phyloP scores from a whole-genome alignment of 1,140 invertebrate genomes.

The Thalassaphorura encarpata region DNA sequence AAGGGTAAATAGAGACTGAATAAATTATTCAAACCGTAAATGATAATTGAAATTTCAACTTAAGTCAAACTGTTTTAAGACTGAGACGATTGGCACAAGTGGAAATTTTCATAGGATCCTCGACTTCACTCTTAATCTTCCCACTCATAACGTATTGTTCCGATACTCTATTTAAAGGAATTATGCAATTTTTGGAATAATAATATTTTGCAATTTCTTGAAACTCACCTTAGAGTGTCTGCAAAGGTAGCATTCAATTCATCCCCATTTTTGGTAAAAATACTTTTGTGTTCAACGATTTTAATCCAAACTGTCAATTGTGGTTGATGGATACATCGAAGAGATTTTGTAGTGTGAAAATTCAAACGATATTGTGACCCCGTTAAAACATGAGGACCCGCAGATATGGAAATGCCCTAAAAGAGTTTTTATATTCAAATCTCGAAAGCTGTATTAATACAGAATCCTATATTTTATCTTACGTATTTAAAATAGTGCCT shows the following conservation, averaged over 20 bases:
- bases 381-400: neutral
- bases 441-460: neutral
- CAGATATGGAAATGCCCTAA: neutral
- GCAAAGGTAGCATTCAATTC: neutral
- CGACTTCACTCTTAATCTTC: too few species aligned
- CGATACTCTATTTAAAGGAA: too few species aligned
- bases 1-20: too few species aligned
- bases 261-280: neutral
- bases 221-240: neutral
- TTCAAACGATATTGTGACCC: neutral
- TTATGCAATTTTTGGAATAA: too few species aligned
- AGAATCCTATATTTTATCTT: neutral
- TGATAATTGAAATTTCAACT: too few species aligned
- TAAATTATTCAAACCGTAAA: too few species aligned
- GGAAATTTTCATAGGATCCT: too few species aligned
- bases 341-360: slow-evolving; percentile 12
- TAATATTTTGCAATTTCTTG: too few species aligned
- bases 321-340: slow-evolving; percentile 11
- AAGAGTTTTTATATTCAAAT: slow-evolving; percentile 1
- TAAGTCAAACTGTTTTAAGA: too few species aligned
- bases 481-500: slow-evolving; percentile 20
- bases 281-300: neutral
- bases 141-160: too few species aligned
- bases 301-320: slow-evolving; percentile 11
- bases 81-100: too few species aligned